Base-by-base conservation (phyloP, 2,888 invertebrate species). In the Ormyrus rosae region DNA sequence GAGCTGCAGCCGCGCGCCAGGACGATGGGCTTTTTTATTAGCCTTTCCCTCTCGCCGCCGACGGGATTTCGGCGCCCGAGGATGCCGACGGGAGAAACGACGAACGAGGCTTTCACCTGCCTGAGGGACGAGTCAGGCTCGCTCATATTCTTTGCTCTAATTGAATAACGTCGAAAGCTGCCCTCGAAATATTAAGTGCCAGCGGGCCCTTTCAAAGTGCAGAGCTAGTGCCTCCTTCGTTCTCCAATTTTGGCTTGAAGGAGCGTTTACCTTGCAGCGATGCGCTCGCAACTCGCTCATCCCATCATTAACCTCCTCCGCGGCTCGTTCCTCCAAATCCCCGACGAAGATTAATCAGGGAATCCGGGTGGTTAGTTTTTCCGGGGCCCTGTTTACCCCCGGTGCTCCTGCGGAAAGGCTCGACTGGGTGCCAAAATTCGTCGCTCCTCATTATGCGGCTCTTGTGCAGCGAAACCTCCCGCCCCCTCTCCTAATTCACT, bases 391-490 rank as follows among this genome's bases (percentile, higher is more conserved):
- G 65, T 78, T 78, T 71, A 58, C 65, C 50, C 9, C n/a, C 9
- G 9, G 4, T 34, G 19, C 51, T 19, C 56, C 45, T 7, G 50
- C n/a, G 6, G 50, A 34, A 46, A 71, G 60, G 61, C 10, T 8
- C 34, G 58, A 48, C 48, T 5, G 56, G 10, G 13, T 10, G 10
- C 56, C 51, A 7, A 61, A 61, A 61, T 61, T 61, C 13, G 60
- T 34, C 51, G 19, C 34, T 61, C 61, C 72, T 80, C 76, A 72
- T 80, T 76, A 80, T 68, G 61, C 61, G 19, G 45, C 76, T 80
- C 76, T 80, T 80, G 73, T 77, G 73, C 78, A 45, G 1, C 63
- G 46, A 63, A 64, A 69, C 11, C 9, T 6, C 11, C 19, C 8
- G 5, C 60, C 34, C 10, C 9, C 51, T 11, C 46, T 2, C 10